Evolutionary conservation across 2,888 invertebrate species (phyloP), one percentile per base, ranked within the genome.

Genomic region (Clusia tigrina): DNA sequence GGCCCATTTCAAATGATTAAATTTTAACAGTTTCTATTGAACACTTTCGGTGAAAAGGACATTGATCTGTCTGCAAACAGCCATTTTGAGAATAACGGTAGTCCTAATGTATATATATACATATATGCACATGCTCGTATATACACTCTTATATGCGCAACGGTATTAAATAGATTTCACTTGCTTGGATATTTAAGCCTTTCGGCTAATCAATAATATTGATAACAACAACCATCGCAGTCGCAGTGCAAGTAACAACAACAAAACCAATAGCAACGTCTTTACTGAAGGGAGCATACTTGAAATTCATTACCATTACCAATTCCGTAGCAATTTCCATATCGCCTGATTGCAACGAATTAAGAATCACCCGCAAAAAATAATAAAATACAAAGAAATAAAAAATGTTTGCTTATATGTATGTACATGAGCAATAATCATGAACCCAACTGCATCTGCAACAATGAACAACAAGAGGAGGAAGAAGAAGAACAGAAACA

Each of bases 271-370:
- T 22, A 48, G 5, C 18, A 42, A 42, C 42, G n/a, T 15, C 42
- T 15, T 15, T 17, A 20, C 17, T 3, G 3, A 10, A 55, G 22
- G 23, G n/a, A 25, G 67, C 66, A 71, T 71, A 68, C 71, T 68
- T 72, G 66, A 71, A 71, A 68, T 69, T 67, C 25, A 20, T 54
- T 6, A 37, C 64, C 69, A 69, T 69, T 67, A 64, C 67, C 67
- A 71, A 72, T 72, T 71, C 69, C 62, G 69, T 74, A 74, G 72
- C 69, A 72, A 77, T 77, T 77, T 77, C 74, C 74, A 76, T 77
- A 74, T 69, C 64, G 71, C 66, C 67, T 74, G 74, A 76, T 77
- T 75, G 73, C 69, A 74, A 73, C 69, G 67, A 72, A 74, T 71
- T 72, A 74, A 77, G 73, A 70, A 70, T 58, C 72, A 69, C 62